Evolutionary conservation across 2,888 invertebrate species (phyloP).

Genomic region (Tenthredo livida): DNA sequence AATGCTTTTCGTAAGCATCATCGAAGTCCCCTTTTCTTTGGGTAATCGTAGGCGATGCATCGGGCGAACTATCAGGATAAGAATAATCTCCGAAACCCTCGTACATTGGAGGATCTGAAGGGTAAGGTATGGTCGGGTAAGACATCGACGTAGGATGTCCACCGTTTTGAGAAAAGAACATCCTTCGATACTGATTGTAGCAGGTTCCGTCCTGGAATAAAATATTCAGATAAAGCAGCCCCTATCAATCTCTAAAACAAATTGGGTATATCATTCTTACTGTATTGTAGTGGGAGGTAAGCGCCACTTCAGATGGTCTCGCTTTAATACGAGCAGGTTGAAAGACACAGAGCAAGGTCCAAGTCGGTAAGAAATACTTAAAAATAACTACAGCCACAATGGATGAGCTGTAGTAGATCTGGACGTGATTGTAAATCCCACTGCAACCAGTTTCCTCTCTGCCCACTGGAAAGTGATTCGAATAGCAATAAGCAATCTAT

Average conservation of each 20-base stretch:
- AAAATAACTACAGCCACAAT: constrained; percentile 60
- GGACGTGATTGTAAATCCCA: constrained; percentile 76
- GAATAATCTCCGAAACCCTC: constrained; percentile 70
- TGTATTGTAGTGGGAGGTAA: constrained; percentile 71
- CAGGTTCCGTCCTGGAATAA: constrained; percentile 67
- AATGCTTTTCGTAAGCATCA: constrained; percentile 65
- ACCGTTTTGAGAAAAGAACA: constrained; percentile 67
- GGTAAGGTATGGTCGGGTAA: constrained; percentile 66
- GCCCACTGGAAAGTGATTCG: constrained; percentile 69
- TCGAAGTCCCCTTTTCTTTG: constrained; percentile 65
- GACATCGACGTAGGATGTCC: constrained; percentile 63
- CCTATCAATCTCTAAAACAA: not conserved
- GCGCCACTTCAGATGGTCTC: constrained; percentile 70
- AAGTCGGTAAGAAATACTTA: constrained; percentile 71
- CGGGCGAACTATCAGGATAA: constrained; percentile 68
- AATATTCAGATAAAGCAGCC: not conserved
- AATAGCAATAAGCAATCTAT: not conserved
- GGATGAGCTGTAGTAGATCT: constrained; percentile 65
- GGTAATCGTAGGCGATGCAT: constrained; percentile 67
- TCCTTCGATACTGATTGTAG: constrained; percentile 70
- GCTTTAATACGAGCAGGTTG: constrained; percentile 70
- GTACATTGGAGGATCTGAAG: constrained; percentile 69
- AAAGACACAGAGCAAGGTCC: constrained; percentile 71
- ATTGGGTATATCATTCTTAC: constrained; percentile 57
- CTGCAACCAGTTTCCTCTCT: constrained; percentile 73